A percentile compares a stretch with the other conserved stretches of the same genome.
Conservation (phyloP, 2,888 invertebrate species). For the Callyntrura guangdongensis region DNA sequence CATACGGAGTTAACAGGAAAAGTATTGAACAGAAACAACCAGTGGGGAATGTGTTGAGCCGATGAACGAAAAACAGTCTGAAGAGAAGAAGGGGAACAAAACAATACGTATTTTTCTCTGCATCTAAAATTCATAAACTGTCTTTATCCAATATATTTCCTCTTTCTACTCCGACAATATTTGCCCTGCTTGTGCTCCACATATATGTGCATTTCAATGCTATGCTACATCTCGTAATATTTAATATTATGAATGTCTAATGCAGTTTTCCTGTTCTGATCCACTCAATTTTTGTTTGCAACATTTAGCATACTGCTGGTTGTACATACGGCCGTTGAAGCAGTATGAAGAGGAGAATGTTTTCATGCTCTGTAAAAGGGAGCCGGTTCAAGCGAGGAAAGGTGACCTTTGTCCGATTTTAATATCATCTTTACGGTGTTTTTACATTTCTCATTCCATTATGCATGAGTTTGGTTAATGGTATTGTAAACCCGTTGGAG, state of each 20-base stretch:
- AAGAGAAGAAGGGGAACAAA: conserved; percentile 31
- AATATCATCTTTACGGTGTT: conserved; percentile 21
- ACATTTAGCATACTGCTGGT: background rate
- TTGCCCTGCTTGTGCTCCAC: conserved; percentile 15
- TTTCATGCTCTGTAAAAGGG: conserved; percentile 32
- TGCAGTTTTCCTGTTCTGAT: background rate
- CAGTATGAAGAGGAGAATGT: background rate
- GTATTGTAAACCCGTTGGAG: background rate
- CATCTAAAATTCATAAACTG: conserved; percentile 80
- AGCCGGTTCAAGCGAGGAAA: conserved; percentile 24
- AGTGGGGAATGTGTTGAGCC: background rate
- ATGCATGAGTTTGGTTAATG: conserved; percentile 23
- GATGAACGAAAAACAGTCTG: conserved; percentile 14
- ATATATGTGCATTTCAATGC: background rate
- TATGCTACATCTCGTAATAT: conserved; percentile 40
- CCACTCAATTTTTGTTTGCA: background rate
- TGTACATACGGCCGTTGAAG: background rate
- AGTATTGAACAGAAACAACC: background rate
- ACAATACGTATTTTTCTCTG: conserved; percentile 67
- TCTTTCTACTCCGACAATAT: conserved; percentile 14
- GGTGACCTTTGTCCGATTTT: background rate
- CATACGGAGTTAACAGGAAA: conserved; percentile 1
- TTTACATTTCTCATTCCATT: conserved; percentile 16
- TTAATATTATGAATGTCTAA: conserved; percentile 50
- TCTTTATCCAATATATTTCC: conserved; percentile 48